These are phyloP conservation scores for Cryptosula pallasiana DNA, from an alignment of 2,888 invertebrate species.

Conservation along the genomic window DNA sequence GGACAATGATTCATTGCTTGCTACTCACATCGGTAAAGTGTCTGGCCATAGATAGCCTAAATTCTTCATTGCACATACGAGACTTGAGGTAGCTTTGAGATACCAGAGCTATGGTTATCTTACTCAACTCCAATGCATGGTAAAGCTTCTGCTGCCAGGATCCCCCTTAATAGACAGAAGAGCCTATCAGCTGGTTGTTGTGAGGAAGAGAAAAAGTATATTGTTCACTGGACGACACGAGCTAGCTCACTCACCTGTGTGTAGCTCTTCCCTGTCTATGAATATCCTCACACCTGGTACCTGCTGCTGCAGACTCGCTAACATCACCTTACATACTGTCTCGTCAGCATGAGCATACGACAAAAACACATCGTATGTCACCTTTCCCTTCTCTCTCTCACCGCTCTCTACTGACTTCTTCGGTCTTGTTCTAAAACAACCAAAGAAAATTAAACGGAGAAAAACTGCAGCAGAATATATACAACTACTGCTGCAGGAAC, in stretches of 20 bases:
- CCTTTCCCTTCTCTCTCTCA: background rate
- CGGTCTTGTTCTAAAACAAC: too few species aligned
- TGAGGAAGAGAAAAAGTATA: too few species aligned
- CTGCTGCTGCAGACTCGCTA: slow-evolving; percentile 32
- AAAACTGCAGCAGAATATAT: background rate
- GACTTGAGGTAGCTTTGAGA: slow-evolving; percentile 40
- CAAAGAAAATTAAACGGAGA: background rate
- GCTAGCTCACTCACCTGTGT: slow-evolving; percentile 37
- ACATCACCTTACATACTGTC: slow-evolving; percentile 34
- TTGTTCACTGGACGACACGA: too few species aligned
- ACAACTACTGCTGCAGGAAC: background rate
- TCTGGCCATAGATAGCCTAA: slow-evolving; percentile 40
- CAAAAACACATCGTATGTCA: slow-evolving; percentile 44
- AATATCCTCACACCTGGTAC: slow-evolving; percentile 39
- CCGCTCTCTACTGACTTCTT: background rate
- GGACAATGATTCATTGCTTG: too few species aligned
- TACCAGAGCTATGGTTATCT: slow-evolving; percentile 40
- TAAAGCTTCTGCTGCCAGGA: slow-evolving; percentile 48
- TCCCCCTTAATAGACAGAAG: slow-evolving; percentile 37
- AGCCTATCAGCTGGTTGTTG: too few species aligned
- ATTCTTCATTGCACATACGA: slow-evolving; percentile 45
- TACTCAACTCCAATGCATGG: slow-evolving; percentile 36
- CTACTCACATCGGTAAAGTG: slow-evolving; percentile 35
- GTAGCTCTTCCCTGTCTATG: slow-evolving; percentile 44
- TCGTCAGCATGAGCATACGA: slow-evolving; percentile 44